phyloP scores from a whole-genome alignment of 2,113 vertebrate genomes.

The Carettochelys insculpta region DNA sequence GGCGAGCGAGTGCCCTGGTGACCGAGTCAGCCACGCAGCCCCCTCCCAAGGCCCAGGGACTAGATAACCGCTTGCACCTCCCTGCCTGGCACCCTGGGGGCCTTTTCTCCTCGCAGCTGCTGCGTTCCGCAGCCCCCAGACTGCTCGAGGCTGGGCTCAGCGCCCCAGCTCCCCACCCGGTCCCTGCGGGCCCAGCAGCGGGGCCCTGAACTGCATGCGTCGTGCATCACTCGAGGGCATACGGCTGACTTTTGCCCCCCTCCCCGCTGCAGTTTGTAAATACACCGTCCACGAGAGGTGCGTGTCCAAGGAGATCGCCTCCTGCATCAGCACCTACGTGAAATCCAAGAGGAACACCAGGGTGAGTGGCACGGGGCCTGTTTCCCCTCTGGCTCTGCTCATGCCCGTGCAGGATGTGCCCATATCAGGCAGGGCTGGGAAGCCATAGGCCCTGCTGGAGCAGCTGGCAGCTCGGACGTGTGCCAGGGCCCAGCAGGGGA shows the following conservation, averaged over 20 bases:
- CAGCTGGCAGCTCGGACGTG: not conserved
- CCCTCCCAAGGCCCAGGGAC: no score
- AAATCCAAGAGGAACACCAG: constrained; percentile 88
- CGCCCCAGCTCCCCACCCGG: no score
- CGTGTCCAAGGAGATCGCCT: constrained; percentile 90
- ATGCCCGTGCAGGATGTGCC: not conserved
- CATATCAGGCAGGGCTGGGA: no score
- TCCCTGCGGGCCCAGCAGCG: no score
- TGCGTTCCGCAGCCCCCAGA: not conserved
- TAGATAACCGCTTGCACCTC: not conserved
- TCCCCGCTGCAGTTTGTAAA: constrained; percentile 87
- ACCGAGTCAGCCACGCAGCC: not conserved
- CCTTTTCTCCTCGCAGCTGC: not conserved
- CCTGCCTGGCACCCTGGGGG: not conserved
- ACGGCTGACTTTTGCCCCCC: not conserved
- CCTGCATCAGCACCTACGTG: constrained; percentile 92
- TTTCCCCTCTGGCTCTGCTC: not conserved
- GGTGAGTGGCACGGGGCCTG: constrained; percentile 75
- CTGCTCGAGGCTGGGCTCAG: no score
- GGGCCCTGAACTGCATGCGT: not conserved
- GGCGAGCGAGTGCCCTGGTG: not conserved
- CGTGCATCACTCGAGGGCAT: not conserved
- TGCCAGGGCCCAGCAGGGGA: not conserved
- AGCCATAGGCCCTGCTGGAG: not conserved
- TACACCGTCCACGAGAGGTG: constrained; percentile 94